Percentiles rank a stretch among this genome's conserved stretches.
phyloP scores from a whole-genome alignment of 35 echinoderm and acorn worm genomes.

The Nesometra sesokonis region DNA sequence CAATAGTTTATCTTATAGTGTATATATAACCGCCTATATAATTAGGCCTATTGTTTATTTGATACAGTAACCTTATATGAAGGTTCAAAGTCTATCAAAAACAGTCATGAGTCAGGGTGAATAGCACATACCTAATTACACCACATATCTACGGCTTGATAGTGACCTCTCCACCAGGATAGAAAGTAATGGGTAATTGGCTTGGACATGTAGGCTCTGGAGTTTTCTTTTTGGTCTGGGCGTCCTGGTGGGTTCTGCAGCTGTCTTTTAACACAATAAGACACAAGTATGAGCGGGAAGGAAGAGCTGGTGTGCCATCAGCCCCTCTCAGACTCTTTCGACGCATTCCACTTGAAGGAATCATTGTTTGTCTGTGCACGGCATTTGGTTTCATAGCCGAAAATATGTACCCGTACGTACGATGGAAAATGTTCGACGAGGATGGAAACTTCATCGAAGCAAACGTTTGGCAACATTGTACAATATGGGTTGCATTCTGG shows the following conservation, averaged over 20 bases:
- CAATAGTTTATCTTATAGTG: no score
- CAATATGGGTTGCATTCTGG: background rate
- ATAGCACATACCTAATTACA: no score
- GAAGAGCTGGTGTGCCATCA: background rate
- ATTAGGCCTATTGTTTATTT: no score
- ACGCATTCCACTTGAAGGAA: background rate
- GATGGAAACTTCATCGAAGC: background rate
- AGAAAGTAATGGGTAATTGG: background rate
- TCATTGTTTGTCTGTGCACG: background rate
- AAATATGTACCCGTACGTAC: background rate
- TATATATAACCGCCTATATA: no score
- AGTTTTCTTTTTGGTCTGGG: background rate
- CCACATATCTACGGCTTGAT: no score
- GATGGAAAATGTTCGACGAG: background rate
- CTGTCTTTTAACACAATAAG: background rate
- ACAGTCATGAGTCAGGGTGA: no score
- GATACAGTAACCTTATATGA: no score
- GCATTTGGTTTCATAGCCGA: background rate
- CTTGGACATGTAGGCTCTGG: background rate
- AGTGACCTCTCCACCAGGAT: no score
- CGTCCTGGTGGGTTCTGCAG: background rate
- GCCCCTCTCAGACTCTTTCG: background rate
- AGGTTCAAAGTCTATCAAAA: no score
- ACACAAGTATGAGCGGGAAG: background rate
- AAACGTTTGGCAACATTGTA: background rate